Evolutionary conservation across 2,113 vertebrate genomes (phyloP).

Genomic region (Oxygymnocypris stewartii): DNA sequence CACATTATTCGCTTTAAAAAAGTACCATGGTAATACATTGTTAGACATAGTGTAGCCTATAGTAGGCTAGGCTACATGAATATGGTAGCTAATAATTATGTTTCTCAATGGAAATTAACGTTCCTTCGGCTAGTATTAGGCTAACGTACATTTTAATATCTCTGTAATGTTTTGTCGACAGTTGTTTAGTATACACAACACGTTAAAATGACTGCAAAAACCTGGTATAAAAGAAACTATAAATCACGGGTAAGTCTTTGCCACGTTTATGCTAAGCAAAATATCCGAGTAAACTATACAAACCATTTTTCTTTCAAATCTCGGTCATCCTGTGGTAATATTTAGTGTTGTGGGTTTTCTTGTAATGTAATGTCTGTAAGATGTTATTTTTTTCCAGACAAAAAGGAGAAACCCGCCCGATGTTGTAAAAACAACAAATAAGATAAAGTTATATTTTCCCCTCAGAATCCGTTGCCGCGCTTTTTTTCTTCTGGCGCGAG

Average conservation of each 20-base stretch:
- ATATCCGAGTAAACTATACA: slow-evolving; percentile 6
- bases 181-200: slow-evolving; percentile 27
- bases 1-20: neutral
- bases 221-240: neutral
- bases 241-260: neutral
- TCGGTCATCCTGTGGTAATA: slow-evolving; percentile 33
- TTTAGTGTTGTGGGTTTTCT: slow-evolving; percentile 34
- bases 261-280: neutral
- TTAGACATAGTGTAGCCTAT: neutral
- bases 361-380: slow-evolving; percentile 6
- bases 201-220: neutral
- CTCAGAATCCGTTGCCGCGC: slow-evolving; percentile 28
- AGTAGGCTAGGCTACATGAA: neutral
- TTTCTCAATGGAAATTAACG: neutral
- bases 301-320: slow-evolving; percentile 13
- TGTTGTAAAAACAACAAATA: slow-evolving; percentile 39
- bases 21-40: neutral
- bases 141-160: neutral
- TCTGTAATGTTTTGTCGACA: neutral
- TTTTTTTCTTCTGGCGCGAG: neutral
- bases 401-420: slow-evolving; percentile 20
- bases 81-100: slow-evolving; percentile 1
- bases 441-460: slow-evolving; percentile 41
- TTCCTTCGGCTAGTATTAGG: too few relatives aligned
- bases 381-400: slow-evolving; percentile 29